These are phyloP conservation scores for Moxostoma hubbsi DNA, from an alignment of 2,797 vertebrate species.

Conservation along the genomic window DNA sequence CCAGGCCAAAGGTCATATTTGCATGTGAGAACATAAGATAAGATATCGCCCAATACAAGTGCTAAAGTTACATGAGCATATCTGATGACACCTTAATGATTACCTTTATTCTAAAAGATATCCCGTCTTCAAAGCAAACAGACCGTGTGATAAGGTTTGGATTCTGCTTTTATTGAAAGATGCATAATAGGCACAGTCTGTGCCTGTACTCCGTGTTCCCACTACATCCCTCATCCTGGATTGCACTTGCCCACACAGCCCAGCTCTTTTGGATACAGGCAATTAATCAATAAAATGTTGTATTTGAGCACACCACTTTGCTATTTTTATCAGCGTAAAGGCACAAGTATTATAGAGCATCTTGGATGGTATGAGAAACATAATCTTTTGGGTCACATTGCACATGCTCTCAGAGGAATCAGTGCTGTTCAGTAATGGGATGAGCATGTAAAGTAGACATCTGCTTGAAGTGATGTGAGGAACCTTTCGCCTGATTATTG, in stretches of 20 bases:
- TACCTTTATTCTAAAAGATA: background rate
- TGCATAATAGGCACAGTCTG: conserved; percentile 28
- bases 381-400: conserved; percentile 28
- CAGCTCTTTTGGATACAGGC: conserved; percentile 26
- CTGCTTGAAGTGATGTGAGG: conserved; percentile 16
- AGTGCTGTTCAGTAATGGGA: conserved; percentile 13
- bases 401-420: conserved; percentile 22
- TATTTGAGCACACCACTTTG: conserved; percentile 30
- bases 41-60: conserved; percentile 20
- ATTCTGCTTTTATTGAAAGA: conserved; percentile 27
- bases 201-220: conserved; percentile 34
- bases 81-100: conserved; percentile 23
- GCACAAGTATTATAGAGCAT: conserved; percentile 18
- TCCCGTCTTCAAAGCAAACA: background rate
- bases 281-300: conserved; percentile 41
- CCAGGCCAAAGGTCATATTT: conserved; percentile 51
- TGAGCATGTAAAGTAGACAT: conserved; percentile 17
- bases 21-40: conserved; percentile 42
- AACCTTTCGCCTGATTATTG: background rate
- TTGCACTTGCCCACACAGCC: conserved; percentile 26
- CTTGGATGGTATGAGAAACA: conserved; percentile 17
- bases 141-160: conserved; percentile 20
- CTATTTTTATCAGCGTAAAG: conserved; percentile 41
- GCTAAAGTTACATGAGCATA: background rate
- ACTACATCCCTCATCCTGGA: conserved; percentile 31